Base-by-base conservation (phyloP, 1,140 invertebrate genomes). In the Triops cancriformis region DNA sequence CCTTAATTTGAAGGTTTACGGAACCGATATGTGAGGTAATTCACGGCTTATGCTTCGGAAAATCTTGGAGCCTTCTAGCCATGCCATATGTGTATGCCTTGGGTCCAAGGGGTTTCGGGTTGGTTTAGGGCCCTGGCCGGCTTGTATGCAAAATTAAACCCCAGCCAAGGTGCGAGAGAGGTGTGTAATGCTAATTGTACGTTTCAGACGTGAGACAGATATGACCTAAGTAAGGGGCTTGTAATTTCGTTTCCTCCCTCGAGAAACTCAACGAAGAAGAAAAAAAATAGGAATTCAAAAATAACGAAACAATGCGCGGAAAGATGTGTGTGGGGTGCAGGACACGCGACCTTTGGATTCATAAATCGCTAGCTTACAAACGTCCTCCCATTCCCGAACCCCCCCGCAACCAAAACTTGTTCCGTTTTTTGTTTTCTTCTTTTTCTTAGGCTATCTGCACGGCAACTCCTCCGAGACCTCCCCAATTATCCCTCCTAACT, bases 161-260 rank as follows among this genome's bases (percentile, higher is more conserved):
- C 51, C 23, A 64, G 51, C 23, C 51, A 23, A 64, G 51, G 51
- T 64, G 51, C 51, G 51, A 64, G 51, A 23, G 51, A 64, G 51
- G 51, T n/a, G 51, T 64, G 51, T 64, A 64, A 64, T 64, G 51
- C 14, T 64, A 64, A 64, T 64, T 4, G 18, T 64, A 64, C 23
- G 51, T 64, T 64, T 64, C 51, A 18, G 51, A 64, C 51, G 51
- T 64, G 51, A 64, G 51, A 64, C 51, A 64, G 51, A 64, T 64
- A 64, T 64, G 51, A 64, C 51, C 51, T 37, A 37, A 37, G 51
- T 9, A 23, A n/a, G 2, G 14, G 14, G 14, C n/a, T 64, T 64
- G 14, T 64, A 0, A n/a, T 64, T 64, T 64, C 23, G 2, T 64
- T 64, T 23, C 51, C 51, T 64, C 51, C 51, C n/a, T 23, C 14